Percentiles rank a stretch among this genome's conserved stretches.
These are phyloP conservation scores for Lacerta bilineata DNA, from an alignment of 2,797 vertebrate genomes.

Conservation along the genomic window DNA sequence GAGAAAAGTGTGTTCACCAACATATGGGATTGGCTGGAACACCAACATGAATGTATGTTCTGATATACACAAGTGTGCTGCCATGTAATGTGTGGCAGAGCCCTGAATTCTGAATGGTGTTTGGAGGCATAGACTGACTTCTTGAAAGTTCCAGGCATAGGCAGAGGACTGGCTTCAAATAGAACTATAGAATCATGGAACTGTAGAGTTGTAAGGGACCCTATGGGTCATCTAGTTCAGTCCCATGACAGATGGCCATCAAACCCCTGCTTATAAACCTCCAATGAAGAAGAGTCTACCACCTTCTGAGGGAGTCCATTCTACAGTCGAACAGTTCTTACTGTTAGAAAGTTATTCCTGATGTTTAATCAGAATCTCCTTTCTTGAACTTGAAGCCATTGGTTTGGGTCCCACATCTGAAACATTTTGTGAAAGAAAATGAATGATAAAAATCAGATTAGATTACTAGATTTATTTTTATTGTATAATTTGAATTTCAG, in stretches of 20 bases:
- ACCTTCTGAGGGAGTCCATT: too few species aligned
- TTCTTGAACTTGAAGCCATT: too few species aligned
- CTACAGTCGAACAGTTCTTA: too few species aligned
- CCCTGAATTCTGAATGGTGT: not conserved
- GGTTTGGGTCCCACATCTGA: not conserved
- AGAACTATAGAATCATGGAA: too few species aligned
- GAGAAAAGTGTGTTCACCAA: not conserved
- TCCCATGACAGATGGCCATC: too few species aligned
- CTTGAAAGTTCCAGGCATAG: not conserved
- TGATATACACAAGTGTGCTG: not conserved
- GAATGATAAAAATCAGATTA: not conserved
- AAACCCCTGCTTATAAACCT: too few species aligned
- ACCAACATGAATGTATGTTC: not conserved
- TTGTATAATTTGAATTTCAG: slow-evolving; percentile 53
- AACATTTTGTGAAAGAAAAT: not conserved
- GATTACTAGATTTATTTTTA: not conserved
- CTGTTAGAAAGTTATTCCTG: too few species aligned
- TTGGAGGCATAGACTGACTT: not conserved
- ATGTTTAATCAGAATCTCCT: too few species aligned
- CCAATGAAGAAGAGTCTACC: too few species aligned
- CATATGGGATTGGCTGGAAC: not conserved
- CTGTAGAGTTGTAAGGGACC: too few species aligned
- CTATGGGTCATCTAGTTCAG: too few species aligned
- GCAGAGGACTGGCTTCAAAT: not conserved
- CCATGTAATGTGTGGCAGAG: not conserved